Evolutionary conservation across 2,888 invertebrate species (phyloP).

Genomic region (Odontocerum albicorne): DNA sequence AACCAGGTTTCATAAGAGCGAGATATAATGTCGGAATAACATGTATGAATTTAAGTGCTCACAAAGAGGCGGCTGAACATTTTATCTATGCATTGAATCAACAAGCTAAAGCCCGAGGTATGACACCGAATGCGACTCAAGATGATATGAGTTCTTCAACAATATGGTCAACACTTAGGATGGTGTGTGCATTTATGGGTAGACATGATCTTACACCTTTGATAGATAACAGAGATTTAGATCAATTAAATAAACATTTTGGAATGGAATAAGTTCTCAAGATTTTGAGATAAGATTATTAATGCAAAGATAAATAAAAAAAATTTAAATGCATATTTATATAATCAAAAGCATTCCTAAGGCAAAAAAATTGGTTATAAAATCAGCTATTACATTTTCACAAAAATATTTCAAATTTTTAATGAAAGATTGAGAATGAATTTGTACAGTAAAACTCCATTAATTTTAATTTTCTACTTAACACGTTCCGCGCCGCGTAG

Average conservation of each 20-base stretch:
- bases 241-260: conserved; percentile 61
- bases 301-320: too few relatives aligned
- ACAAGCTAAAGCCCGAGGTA: conserved; percentile 67
- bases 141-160: conserved; percentile 77
- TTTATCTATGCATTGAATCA: conserved; percentile 90
- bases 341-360: too few relatives aligned
- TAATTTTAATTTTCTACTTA: too few relatives aligned
- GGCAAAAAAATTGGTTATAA: too few relatives aligned
- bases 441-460: too few relatives aligned
- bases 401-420: too few relatives aligned
- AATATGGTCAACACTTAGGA: conserved; percentile 91
- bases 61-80: conserved; percentile 95
- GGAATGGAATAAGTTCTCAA: conserved; percentile 37
- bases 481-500: too few relatives aligned
- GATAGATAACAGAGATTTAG: conserved; percentile 63
- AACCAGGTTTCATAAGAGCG: conserved; percentile 95
- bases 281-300: too few relatives aligned
- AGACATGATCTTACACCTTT: conserved; percentile 63
- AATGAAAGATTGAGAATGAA: too few relatives aligned
- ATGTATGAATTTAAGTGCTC: conserved; percentile 93
- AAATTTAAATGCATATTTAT: too few relatives aligned
- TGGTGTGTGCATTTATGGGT: conserved; percentile 83
- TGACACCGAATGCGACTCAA: conserved; percentile 42
- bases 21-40: conserved; percentile 98
- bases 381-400: too few relatives aligned